phyloP scores from a whole-genome alignment of 2,888 invertebrate genomes.

The Drosophila anomalata region DNA sequence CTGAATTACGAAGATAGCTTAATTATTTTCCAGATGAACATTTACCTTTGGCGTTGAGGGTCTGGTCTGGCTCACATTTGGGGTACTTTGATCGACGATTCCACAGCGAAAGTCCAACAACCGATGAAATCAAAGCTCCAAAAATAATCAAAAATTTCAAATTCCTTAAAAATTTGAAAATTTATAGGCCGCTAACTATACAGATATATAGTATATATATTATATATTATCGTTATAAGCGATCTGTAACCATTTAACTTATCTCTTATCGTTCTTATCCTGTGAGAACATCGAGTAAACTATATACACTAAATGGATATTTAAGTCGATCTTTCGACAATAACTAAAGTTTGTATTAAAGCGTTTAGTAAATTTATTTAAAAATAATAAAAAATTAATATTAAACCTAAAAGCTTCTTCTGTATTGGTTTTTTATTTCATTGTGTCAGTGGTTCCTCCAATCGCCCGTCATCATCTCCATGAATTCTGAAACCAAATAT shows the following conservation, averaged over 20 bases:
- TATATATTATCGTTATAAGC: slow-evolving; percentile 50
- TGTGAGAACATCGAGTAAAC: slow-evolving; percentile 24
- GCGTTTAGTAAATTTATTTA: slow-evolving; percentile 75
- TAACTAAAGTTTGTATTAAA: slow-evolving; percentile 64
- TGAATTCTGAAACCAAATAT: slow-evolving; percentile 89
- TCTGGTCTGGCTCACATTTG: no score
- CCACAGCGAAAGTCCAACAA: no score
- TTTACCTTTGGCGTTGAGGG: no score
- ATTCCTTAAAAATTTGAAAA: no score
- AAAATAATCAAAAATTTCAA: no score
- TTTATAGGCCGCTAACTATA: slow-evolving; percentile 39
- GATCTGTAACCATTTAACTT: slow-evolving; percentile 39
- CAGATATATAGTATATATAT: slow-evolving; percentile 46
- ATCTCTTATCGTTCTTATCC: slow-evolving; percentile 49
- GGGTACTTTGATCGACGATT: no score
- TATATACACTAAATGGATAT: slow-evolving; percentile 28
- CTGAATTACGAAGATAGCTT: no score
- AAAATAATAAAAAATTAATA: slow-evolving; percentile 68
- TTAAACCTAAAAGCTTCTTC: slow-evolving; percentile 53
- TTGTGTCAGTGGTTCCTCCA: slow-evolving; percentile 82
- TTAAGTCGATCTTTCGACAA: slow-evolving; percentile 46
- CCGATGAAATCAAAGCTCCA: no score
- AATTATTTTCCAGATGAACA: no score
- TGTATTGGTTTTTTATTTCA: slow-evolving; percentile 8
- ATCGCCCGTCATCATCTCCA: slow-evolving; percentile 98